These are phyloP conservation scores for Epinephelus moara DNA, from an alignment of 2,113 vertebrate genomes.

Conservation along the genomic window DNA sequence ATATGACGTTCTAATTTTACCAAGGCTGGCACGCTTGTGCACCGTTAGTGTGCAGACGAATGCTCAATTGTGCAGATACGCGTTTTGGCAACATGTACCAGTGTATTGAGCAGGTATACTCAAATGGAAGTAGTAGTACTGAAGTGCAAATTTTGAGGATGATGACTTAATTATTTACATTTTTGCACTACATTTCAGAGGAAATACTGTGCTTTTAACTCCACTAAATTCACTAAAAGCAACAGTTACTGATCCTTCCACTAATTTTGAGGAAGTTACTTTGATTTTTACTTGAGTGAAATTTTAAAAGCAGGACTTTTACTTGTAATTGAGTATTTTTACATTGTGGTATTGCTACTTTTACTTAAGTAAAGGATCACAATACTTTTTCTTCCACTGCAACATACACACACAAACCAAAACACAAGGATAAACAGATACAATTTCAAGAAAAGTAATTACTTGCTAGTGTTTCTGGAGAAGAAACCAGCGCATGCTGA, in stretches of 20 bases:
- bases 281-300: no score
- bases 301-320: background rate
- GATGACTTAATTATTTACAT: no score
- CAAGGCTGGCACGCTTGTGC: constrained; percentile 38
- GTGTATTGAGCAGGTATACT: background rate
- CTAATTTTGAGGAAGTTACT: no score
- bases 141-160: background rate
- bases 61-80: background rate
- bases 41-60: background rate
- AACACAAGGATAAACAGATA: background rate
- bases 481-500: background rate
- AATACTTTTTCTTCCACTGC: background rate
- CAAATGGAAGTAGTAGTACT: background rate
- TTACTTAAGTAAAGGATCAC: background rate
- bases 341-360: background rate
- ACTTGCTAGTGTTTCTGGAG: background rate
- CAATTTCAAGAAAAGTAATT: background rate
- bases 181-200: background rate
- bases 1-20: constrained; percentile 86
- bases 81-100: background rate
- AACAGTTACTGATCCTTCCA: background rate
- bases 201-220: background rate
- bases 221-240: background rate
- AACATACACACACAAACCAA: background rate
- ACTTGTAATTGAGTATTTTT: background rate